Evolutionary conservation across 2,797 vertebrate species (phyloP), one percentile per base, ranked within the genome.

Genomic region (Hypotaenidia okinawae): DNA sequence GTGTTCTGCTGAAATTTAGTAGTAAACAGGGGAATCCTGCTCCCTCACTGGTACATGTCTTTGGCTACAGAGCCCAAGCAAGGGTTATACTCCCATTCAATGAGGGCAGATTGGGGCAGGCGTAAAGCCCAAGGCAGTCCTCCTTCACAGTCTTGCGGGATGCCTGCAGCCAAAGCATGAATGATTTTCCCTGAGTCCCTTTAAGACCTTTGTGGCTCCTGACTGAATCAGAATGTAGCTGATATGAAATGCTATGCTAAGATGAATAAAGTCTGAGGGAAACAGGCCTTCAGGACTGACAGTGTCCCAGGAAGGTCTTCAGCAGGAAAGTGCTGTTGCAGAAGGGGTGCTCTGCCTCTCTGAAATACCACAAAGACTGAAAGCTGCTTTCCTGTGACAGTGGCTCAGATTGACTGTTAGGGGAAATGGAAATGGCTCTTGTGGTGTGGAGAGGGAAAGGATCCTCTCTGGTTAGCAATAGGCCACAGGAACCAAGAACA

Each of bases 341-440:
- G n/a, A 37, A 69, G 55, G 33, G 66, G 6, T 0, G 0, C 19
- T 63, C 23, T 25, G 3, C 3, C 15, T 41, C 35, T 27, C 28
- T 0, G 0, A 84, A 79, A 54, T 14, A 54, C 39, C 0, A 0
- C 35, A 64, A 52, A 77, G 28, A 32, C 35, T 37, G 35, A 83
- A 85, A 87, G 14, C 19, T 1, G 1, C 52, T 92, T 41, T 77
- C 23, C 28, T 64, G n/a, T 49, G 59, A 55, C 0, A 1, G 6
- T 0, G 1, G 25, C 61, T 92, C 41, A 47, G 35, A 57, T 27
- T 25, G 5, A 4, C 24, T 37, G 0, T 18, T 35, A 64, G 49
- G 16, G 15, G 21, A 72, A 82, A 49, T 11, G 39, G n/a, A 76
- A 51, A 47, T 5, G 4, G 4, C 1, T 33, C 25, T 24, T 77